phyloP scores from a whole-genome alignment of 2,888 invertebrate genomes.

The Phortica magna region DNA sequence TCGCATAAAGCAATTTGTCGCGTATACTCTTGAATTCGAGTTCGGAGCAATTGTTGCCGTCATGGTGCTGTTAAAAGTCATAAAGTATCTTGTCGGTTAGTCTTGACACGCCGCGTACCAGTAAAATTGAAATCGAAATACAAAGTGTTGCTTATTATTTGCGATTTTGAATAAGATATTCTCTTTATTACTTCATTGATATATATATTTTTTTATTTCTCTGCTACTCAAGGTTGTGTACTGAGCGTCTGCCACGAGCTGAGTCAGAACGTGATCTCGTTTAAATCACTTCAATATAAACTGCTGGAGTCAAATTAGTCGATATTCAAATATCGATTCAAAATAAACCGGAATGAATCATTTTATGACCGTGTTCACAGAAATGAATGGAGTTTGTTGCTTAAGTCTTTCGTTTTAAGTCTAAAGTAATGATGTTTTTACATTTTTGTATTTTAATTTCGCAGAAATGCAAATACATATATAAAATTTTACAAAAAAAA shows the following conservation, averaged over 20 bases:
- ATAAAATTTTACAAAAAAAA: conserved; percentile 12
- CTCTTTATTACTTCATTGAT: conserved; percentile 8
- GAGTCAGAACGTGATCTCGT: conserved; percentile 64
- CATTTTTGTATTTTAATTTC: not conserved
- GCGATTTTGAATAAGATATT: not conserved
- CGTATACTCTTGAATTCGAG: not conserved
- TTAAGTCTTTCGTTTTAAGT: conserved; percentile 35
- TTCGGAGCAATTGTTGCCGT: not conserved
- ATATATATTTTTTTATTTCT: conserved; percentile 27
- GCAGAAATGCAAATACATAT: not conserved
- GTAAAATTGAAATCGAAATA: not conserved
- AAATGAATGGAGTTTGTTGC: conserved; percentile 23
- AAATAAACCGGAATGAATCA: not conserved
- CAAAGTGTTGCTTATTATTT: conserved; percentile 18
- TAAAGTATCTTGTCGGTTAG: conserved; percentile 75
- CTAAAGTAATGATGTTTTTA: not conserved
- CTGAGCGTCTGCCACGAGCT: conserved; percentile 65
- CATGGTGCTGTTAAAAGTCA: conserved; percentile 72
- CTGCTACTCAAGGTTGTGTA: conserved; percentile 65
- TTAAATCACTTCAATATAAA: conserved; percentile 67
- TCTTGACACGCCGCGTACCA: conserved; percentile 37
- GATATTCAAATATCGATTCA: not conserved
- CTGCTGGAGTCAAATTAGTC: conserved; percentile 61
- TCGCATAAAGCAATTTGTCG: not conserved
- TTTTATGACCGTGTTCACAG: too few relatives aligned